A percentile compares a stretch with the other conserved stretches of the same genome.
Evolutionary conservation across 2,797 vertebrate species (phyloP).

Genomic region (Phrynocephalus guinanensis): DNA sequence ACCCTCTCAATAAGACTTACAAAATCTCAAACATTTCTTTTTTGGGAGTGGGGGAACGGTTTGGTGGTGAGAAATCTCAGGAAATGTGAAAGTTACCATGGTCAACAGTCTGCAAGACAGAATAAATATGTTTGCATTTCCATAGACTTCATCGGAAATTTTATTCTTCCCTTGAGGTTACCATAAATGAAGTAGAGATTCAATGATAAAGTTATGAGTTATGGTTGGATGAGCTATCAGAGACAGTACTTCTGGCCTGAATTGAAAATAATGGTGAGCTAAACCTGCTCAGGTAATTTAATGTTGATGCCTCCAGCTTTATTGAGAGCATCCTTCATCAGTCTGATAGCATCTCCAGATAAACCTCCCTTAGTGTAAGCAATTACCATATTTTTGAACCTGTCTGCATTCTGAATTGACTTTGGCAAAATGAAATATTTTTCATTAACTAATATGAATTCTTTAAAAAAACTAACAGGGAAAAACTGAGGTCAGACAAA

Average conservation of each 20-base stretch:
- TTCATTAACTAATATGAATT: slow-evolving; percentile 55
- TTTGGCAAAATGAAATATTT: slow-evolving; percentile 51
- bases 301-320: slow-evolving; percentile 58
- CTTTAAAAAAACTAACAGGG: slow-evolving; percentile 1
- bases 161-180: slow-evolving; percentile 59
- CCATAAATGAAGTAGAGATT: slow-evolving; percentile 50
- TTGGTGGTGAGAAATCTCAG: not conserved
- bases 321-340: slow-evolving; percentile 55
- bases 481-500: slow-evolving; percentile 8
- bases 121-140: slow-evolving; percentile 45
- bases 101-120: slow-evolving; percentile 30
- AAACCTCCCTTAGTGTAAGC: slow-evolving; percentile 54
- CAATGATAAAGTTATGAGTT: slow-evolving; percentile 44
- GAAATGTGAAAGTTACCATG: slow-evolving; percentile 45
- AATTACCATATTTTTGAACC: slow-evolving; percentile 57
- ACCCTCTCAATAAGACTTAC: not conserved
- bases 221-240: slow-evolving; percentile 42
- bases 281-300: slow-evolving; percentile 61
- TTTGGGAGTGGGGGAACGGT: too few species aligned
- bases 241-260: slow-evolving; percentile 47
- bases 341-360: slow-evolving; percentile 46
- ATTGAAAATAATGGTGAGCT: slow-evolving; percentile 61
- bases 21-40: too few species aligned
- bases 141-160: slow-evolving; percentile 44
- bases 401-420: slow-evolving; percentile 26